Percentiles rank a stretch among this genome's conserved stretches.
Evolutionary conservation across 2,888 invertebrate genomes (phyloP).

Genomic region (Eumacrocentrus americanus): DNA sequence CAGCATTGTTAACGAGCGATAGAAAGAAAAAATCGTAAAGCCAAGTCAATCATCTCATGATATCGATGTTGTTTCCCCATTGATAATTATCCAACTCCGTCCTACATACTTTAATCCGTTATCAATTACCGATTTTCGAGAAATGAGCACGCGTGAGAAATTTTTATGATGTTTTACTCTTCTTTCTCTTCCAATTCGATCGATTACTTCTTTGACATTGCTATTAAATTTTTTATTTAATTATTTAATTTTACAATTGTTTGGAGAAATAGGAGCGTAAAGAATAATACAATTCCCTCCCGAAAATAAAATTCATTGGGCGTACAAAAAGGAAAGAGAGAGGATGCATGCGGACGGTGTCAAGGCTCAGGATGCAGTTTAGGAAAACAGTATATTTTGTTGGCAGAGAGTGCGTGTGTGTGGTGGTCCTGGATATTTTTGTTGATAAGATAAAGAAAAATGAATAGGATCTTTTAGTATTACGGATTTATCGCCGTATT

Average conservation of each 20-base stretch:
- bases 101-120: neutral
- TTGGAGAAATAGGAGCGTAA: neutral
- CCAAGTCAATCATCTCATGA: too few species aligned
- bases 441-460: conserved; percentile 42
- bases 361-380: conserved; percentile 41
- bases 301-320: conserved; percentile 14
- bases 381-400: conserved; percentile 51
- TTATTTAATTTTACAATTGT: too few species aligned
- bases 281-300: conserved; percentile 4
- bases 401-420: conserved; percentile 43
- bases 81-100: conserved; percentile 12
- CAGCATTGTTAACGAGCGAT: neutral
- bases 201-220: too few species aligned
- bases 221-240: too few species aligned
- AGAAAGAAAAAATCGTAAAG: neutral
- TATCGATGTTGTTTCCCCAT: neutral
- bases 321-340: conserved; percentile 23
- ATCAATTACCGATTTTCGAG: neutral
- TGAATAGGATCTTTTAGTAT: conserved; percentile 25
- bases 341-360: conserved; percentile 29
- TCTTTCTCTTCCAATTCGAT: neutral
- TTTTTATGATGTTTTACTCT: neutral
- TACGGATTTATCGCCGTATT: conserved; percentile 35
- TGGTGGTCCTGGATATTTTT: conserved; percentile 46
- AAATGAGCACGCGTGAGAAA: neutral